These are phyloP conservation scores for Sepiola atlantica DNA, from an alignment of 2,888 invertebrate genomes.

Conservation along the genomic window DNA sequence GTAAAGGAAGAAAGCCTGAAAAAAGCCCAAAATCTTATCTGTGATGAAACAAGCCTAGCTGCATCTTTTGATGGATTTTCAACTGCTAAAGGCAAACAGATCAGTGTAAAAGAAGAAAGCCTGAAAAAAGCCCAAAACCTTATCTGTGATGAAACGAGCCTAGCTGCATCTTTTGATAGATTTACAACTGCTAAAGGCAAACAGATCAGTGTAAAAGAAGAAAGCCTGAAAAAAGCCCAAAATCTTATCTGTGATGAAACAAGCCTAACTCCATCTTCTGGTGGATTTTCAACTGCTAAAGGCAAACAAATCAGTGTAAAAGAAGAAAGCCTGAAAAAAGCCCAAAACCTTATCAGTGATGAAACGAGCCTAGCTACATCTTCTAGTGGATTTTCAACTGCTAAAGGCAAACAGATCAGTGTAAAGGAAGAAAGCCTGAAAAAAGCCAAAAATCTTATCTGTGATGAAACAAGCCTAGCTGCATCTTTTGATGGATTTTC, in stretches of 20 bases:
- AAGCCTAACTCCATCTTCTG: background rate
- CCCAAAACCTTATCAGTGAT: background rate
- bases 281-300: background rate
- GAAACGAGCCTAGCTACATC: background rate
- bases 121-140: slow-evolving; percentile 1
- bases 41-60: background rate
- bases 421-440: slow-evolving; percentile 34
- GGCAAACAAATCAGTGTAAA: background rate
- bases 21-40: background rate
- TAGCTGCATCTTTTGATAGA: background rate
- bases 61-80: background rate
- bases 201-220: background rate
- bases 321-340: background rate
- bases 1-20: slow-evolving; percentile 14
- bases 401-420: background rate
- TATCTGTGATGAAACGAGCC: background rate
- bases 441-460: background rate
- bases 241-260: background rate
- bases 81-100: background rate
- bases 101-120: background rate
- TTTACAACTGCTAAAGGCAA: slow-evolving; percentile 23
- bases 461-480: background rate
- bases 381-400: background rate
- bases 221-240: slow-evolving; percentile 23
- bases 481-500: background rate